These are phyloP conservation scores for Pilophorus perplexus DNA, from an alignment of 2,888 invertebrate genomes.

Conservation along the genomic window DNA sequence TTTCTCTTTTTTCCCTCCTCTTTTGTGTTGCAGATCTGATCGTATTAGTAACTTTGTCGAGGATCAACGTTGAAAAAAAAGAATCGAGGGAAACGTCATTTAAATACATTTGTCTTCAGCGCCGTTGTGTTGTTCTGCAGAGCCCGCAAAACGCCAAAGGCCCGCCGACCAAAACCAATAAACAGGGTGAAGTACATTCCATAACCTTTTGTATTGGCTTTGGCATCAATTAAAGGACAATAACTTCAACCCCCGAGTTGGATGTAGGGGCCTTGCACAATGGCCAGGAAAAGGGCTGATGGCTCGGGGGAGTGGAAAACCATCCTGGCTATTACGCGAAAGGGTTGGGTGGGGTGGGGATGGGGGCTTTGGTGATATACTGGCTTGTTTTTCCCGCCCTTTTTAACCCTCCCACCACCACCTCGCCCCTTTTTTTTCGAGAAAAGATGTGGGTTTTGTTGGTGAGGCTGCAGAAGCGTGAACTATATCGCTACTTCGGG, in stretches of 20 bases:
- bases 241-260: constrained; percentile 11
- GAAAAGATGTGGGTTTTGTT: constrained; percentile 1
- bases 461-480: constrained; percentile 16
- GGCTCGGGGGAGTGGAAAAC: not conserved
- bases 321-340: no score
- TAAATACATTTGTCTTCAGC: constrained; percentile 31
- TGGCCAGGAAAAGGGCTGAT: constrained; percentile 6
- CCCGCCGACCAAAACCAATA: constrained; percentile 11
- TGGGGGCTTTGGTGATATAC: constrained; percentile 13
- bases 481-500: constrained; percentile 11
- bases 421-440: no score
- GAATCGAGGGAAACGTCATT: constrained; percentile 26
- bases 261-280: constrained; percentile 8
- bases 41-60: no score
- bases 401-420: no score
- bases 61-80: constrained; percentile 9
- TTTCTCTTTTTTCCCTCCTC: no score
- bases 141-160: not conserved
- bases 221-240: constrained; percentile 36
- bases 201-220: constrained; percentile 32
- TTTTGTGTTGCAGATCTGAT: no score
- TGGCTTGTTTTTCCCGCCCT: constrained; percentile 26
- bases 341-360: no score
- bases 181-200: constrained; percentile 35
- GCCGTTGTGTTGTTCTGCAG: not conserved